Evolutionary conservation across 2,113 vertebrate genomes (phyloP).

Genomic region (Marcusenius ussheri): DNA sequence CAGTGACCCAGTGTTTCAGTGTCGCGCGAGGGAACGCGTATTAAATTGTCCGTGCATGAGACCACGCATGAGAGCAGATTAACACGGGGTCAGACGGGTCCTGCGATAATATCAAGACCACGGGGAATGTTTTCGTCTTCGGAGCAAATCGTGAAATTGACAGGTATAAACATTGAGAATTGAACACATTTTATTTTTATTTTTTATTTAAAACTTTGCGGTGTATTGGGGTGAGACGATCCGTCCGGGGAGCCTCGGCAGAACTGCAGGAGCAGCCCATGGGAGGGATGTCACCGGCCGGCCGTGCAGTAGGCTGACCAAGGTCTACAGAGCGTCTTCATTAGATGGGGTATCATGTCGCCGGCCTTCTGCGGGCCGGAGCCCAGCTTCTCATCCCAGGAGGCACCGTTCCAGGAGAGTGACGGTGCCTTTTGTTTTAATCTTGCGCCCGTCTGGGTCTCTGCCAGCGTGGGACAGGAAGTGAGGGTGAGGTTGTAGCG

Average conservation of each 20-base stretch:
- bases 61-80: constrained; percentile 25
- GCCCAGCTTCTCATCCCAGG: constrained; percentile 46
- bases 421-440: background rate
- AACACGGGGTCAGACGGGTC: background rate
- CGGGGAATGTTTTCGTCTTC: background rate
- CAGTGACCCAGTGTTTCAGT: constrained; percentile 68
- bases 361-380: constrained; percentile 64
- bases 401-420: constrained; percentile 30
- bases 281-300: constrained; percentile 51
- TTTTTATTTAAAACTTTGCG: background rate
- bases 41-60: constrained; percentile 53
- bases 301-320: constrained; percentile 47
- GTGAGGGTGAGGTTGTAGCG: constrained; percentile 43
- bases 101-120: background rate
- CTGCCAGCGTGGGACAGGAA: constrained; percentile 69
- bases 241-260: background rate
- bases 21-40: constrained; percentile 70
- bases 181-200: background rate
- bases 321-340: constrained; percentile 50
- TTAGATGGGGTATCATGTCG: constrained; percentile 62
- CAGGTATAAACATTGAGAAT: background rate
- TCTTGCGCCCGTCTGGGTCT: constrained; percentile 44
- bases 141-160: background rate
- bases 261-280: constrained; percentile 48
- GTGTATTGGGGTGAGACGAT: background rate